Percentiles rank a stretch among this genome's conserved stretches.
Conservation (phyloP, 2,797 vertebrate species). For the Lepus townsendii region DNA sequence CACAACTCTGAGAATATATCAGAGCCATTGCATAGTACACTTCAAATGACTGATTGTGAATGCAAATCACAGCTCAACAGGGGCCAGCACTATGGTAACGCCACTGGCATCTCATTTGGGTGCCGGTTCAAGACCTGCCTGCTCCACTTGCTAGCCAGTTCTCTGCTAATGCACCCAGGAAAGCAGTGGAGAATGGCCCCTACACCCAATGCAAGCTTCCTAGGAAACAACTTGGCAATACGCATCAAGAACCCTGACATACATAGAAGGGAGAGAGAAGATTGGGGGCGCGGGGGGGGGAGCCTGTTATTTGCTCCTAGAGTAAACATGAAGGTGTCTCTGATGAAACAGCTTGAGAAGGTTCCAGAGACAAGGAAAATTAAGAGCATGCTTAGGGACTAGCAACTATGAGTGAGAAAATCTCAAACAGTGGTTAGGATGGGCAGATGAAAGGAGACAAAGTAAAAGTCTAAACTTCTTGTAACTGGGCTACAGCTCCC, state of each 20-base stretch:
- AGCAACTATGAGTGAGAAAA: conserved; percentile 17
- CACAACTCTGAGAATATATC: not conserved
- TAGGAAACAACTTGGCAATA: not conserved
- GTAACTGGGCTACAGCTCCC: not conserved
- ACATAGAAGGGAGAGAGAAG: not conserved
- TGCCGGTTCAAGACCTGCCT: no score
- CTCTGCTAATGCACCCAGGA: no score
- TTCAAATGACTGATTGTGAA: conserved; percentile 24
- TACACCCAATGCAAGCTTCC: not conserved
- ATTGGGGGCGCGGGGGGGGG: no score
- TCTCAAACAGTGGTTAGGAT: not conserved
- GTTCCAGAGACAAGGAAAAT: conserved; percentile 14
- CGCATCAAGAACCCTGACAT: not conserved
- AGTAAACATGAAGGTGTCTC: conserved; percentile 8
- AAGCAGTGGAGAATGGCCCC: no score
- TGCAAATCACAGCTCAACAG: not conserved
- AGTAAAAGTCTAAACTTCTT: not conserved
- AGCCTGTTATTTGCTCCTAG: not conserved
- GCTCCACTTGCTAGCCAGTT: no score
- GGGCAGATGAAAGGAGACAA: not conserved
- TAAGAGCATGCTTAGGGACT: not conserved
- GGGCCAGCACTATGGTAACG: no score
- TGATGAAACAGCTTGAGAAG: conserved; percentile 27
- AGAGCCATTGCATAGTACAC: not conserved
- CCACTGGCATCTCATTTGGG: no score